Conservation (phyloP, 1,140 invertebrate genomes). For the Ylistrum balloti region DNA sequence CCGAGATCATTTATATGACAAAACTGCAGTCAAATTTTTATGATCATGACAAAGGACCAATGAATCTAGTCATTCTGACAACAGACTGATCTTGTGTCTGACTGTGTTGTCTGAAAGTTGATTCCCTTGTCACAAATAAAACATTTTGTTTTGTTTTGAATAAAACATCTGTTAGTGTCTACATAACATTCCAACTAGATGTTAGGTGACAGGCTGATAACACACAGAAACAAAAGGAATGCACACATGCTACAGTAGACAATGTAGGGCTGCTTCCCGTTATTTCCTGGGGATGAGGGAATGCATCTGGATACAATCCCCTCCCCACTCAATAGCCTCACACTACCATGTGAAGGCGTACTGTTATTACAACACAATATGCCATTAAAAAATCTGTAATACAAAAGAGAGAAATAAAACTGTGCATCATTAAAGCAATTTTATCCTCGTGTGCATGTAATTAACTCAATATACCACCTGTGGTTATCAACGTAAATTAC, state of each 20-base stretch:
- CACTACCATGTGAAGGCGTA: too few relatives aligned
- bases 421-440: neutral
- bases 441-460: conserved; percentile 11
- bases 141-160: too few relatives aligned
- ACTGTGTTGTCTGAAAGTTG: too few relatives aligned
- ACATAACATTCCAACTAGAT: neutral
- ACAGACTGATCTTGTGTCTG: neutral
- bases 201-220: neutral
- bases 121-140: too few relatives aligned
- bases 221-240: conserved; percentile 18
- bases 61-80: neutral
- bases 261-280: too few relatives aligned
- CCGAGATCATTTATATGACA: too few relatives aligned
- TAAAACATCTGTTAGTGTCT: neutral
- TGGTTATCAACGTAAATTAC: neutral
- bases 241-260: neutral
- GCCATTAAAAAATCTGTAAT: conserved; percentile 10
- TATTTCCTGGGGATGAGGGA: too few relatives aligned
- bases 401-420: conserved; percentile 22
- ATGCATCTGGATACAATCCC: too few relatives aligned
- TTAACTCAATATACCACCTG: neutral
- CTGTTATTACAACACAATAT: conserved; percentile 18
- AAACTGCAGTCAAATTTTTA: too few relatives aligned
- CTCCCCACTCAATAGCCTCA: too few relatives aligned
- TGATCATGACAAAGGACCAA: neutral